Percentiles rank a stretch among this genome's conserved stretches.
Evolutionary conservation across 2,888 invertebrate species (phyloP).

Genomic region (Hesperia comma): DNA sequence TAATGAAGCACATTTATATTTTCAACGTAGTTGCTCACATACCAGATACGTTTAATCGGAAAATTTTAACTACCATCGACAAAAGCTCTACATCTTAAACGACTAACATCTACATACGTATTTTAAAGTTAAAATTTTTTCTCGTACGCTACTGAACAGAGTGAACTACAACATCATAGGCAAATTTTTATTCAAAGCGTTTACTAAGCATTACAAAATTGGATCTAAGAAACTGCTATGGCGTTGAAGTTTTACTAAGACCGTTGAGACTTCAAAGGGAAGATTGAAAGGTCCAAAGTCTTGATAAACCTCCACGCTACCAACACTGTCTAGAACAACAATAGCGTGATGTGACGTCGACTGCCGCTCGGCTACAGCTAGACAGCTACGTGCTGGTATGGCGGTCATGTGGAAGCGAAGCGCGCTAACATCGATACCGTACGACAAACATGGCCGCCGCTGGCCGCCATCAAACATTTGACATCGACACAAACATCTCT

Average conservation of each 20-base stretch:
- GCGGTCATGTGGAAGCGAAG: conserved; percentile 69
- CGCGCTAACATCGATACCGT: conserved; percentile 73
- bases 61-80: conserved; percentile 53
- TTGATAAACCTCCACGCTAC: conserved; percentile 22
- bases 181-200: background rate
- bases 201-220: conserved; percentile 22
- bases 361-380: too few relatives aligned
- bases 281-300: conserved; percentile 33
- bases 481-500: conserved; percentile 65
- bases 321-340: background rate
- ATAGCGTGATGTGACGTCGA: conserved; percentile 2
- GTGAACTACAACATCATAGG: conserved; percentile 1
- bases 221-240: background rate
- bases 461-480: conserved; percentile 49
- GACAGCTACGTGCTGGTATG: conserved; percentile 47
- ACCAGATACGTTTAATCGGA: conserved; percentile 66
- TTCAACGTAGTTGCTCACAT: conserved; percentile 78
- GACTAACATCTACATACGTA: conserved; percentile 8
- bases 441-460: conserved; percentile 64
- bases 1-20: conserved; percentile 73
- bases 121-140: background rate
- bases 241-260: conserved; percentile 36
- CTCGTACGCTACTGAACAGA: background rate
- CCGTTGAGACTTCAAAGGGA: background rate
- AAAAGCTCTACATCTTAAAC: conserved; percentile 50